These are phyloP conservation scores for Creontiades dilutus DNA, from an alignment of 2,888 invertebrate genomes.

Conservation along the genomic window DNA sequence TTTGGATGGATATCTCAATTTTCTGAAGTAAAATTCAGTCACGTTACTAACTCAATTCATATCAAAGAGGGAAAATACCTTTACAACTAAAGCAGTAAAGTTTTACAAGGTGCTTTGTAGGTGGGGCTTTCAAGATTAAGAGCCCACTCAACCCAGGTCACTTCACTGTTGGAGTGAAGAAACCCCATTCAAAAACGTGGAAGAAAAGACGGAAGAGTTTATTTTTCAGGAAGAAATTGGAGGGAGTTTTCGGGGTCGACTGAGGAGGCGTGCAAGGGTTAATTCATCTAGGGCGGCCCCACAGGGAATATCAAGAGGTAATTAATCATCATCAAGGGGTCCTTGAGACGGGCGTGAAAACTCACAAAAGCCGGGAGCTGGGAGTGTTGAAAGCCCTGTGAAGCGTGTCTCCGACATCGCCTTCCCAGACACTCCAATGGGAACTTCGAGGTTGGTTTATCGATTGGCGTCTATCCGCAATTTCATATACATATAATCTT, in stretches of 20 bases:
- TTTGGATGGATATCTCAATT: too few species aligned
- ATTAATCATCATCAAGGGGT: conserved; percentile 52
- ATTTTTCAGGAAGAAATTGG: conserved; percentile 9
- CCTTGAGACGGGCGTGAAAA: conserved; percentile 36
- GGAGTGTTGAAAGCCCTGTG: background rate
- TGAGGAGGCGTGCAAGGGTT: conserved; percentile 8
- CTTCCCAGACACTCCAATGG: background rate
- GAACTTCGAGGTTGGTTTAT: background rate
- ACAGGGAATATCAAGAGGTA: conserved; percentile 35
- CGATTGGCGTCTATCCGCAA: too few species aligned
- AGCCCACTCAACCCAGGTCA: conserved; percentile 49
- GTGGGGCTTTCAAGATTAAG: conserved; percentile 64
- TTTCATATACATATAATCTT: too few species aligned
- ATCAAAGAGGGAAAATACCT: background rate
- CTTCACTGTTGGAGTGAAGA: conserved; percentile 37
- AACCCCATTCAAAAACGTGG: conserved; percentile 14
- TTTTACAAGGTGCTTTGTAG: conserved; percentile 43
- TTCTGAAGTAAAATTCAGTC: too few species aligned
- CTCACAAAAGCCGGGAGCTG: background rate
- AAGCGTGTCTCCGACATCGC: conserved; percentile 1
- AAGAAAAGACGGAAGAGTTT: conserved; percentile 23
- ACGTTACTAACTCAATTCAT: too few species aligned
- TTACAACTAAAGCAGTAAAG: conserved; percentile 13
- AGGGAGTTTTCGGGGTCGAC: background rate
- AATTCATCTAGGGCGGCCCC: conserved; percentile 2